Evolutionary conservation across 30 jellyfish, hydroid and myxozoan genomes (phyloP).

Genomic region (Hydractinia symbiolongicarpus): DNA sequence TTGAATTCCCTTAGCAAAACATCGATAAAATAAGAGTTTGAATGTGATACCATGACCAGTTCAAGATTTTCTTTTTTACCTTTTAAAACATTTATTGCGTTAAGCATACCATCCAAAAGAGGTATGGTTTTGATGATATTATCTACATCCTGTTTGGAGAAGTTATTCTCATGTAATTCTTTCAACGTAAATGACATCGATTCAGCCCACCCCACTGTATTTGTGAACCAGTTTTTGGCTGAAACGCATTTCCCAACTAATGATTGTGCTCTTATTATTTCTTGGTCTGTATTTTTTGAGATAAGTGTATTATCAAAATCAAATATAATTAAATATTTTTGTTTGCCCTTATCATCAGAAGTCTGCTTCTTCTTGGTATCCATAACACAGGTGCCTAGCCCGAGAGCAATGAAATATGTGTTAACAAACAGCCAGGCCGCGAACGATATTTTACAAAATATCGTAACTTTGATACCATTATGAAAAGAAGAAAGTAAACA

Average conservation of each 20-base stretch:
- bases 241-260: not conserved
- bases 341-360: not conserved
- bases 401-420: too few relatives aligned
- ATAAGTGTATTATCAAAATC: slow-evolving; percentile 56
- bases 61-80: slow-evolving; percentile 13
- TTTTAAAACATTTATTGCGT: slow-evolving; percentile 9
- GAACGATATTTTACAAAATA: too few relatives aligned
- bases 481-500: too few relatives aligned
- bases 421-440: too few relatives aligned
- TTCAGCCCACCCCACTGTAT: slow-evolving; percentile 51
- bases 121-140: slow-evolving; percentile 12
- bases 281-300: slow-evolving; percentile 46
- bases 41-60: slow-evolving; percentile 38
- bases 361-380: too few relatives aligned
- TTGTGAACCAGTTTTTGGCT: not conserved
- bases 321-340: slow-evolving; percentile 35
- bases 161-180: slow-evolving; percentile 8
- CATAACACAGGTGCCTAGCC: too few relatives aligned
- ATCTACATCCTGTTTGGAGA: slow-evolving; percentile 21
- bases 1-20: slow-evolving; percentile 20
- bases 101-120: slow-evolving; percentile 16
- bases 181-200: slow-evolving; percentile 34
- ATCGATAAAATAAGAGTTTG: slow-evolving; percentile 50
- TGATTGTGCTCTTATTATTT: slow-evolving; percentile 28
- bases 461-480: too few relatives aligned